Conservation (phyloP, 2,113 vertebrate genomes). For the Ceyx cyanopectus region DNA sequence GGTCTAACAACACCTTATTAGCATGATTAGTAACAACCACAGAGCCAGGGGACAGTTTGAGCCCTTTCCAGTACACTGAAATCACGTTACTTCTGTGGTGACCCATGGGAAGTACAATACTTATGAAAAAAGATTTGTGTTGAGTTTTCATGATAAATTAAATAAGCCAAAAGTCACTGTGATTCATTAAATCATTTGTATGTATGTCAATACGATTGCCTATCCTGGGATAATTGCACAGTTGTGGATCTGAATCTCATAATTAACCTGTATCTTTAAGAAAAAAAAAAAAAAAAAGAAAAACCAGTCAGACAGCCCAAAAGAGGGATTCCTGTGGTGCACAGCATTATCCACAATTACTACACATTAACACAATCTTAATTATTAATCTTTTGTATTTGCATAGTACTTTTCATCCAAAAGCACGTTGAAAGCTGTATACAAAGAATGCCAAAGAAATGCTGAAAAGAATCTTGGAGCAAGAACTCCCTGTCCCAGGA, state of each 20-base stretch:
- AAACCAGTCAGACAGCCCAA: not conserved
- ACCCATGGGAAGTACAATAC: not conserved
- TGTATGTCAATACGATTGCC: not conserved
- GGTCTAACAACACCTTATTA: not conserved
- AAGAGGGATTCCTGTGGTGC: constrained; percentile 5
- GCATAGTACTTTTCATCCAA: not conserved
- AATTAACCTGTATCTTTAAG: not conserved
- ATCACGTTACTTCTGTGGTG: not conserved
- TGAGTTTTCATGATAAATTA: not conserved
- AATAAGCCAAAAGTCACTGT: not conserved
- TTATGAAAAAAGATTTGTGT: not conserved
- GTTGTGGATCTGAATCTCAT: not conserved
- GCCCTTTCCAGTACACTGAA: not conserved
- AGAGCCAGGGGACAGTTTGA: not conserved
- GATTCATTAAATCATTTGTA: not conserved
- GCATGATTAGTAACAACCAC: not conserved
- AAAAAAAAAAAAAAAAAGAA: not conserved
- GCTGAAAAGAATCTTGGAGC: not conserved
- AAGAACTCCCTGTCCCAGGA: not conserved
- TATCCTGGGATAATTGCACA: not conserved
- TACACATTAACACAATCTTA: not conserved
- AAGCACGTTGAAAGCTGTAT: not conserved
- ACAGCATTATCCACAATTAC: constrained; percentile 25
- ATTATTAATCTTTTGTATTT: constrained; percentile 12
- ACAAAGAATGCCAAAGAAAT: not conserved